These are phyloP conservation scores for Heliconius himera DNA, from an alignment of 1,140 invertebrate species.

Conservation along the genomic window DNA sequence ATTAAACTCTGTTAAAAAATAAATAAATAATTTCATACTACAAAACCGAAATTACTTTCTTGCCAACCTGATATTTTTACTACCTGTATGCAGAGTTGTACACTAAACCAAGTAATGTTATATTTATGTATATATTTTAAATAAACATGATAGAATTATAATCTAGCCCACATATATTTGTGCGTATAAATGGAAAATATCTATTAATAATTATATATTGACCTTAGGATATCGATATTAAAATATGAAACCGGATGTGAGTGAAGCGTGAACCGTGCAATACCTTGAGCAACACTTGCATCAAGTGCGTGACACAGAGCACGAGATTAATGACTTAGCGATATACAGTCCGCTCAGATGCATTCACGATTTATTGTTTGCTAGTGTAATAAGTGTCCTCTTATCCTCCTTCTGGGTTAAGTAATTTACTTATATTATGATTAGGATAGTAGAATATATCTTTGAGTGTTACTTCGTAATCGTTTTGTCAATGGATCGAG, in stretches of 20 bases:
- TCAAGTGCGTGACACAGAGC: slow-evolving; percentile 12
- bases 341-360: neutral
- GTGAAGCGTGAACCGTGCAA: slow-evolving; percentile 20
- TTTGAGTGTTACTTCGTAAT: too few species aligned
- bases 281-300: slow-evolving; percentile 20
- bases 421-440: neutral
- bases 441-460: neutral
- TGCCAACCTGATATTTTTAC: too few species aligned
- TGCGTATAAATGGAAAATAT: too few species aligned
- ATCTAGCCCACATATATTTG: too few species aligned
- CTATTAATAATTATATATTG: neutral
- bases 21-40: too few species aligned
- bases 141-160: too few species aligned
- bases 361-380: slow-evolving; percentile 5
- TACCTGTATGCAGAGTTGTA: too few species aligned
- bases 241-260: slow-evolving; percentile 16
- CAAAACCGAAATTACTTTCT: too few species aligned
- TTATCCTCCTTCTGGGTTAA: neutral
- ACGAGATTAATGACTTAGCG: slow-evolving; percentile 14
- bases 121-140: too few species aligned
- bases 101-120: too few species aligned
- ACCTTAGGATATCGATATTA: slow-evolving; percentile 10
- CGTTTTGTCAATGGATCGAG: neutral
- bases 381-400: neutral
- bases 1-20: too few species aligned